These are phyloP conservation scores for Melanostigma gelatinosum DNA, from an alignment of 2,113 vertebrate species.

Conservation along the genomic window DNA sequence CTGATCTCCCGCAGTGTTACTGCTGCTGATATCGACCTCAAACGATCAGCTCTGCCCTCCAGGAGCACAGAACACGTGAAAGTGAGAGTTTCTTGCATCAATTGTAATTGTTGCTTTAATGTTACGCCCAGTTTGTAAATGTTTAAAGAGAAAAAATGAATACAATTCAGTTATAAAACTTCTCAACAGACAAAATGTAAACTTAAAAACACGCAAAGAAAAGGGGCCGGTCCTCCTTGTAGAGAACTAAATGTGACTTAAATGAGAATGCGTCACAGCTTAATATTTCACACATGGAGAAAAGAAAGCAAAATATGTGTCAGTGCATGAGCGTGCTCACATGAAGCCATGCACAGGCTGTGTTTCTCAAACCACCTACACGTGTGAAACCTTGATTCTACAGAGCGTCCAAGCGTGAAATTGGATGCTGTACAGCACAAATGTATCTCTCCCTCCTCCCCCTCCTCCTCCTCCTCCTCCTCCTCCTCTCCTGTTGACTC, in stretches of 20 bases:
- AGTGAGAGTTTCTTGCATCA: background rate
- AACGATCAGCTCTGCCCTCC: background rate
- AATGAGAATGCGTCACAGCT: background rate
- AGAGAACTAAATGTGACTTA: background rate
- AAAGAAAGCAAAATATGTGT: background rate
- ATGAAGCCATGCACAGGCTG: constrained; percentile 35
- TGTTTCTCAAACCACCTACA: constrained; percentile 59
- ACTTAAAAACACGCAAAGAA: background rate
- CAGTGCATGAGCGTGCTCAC: constrained; percentile 20
- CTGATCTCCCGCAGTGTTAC: background rate
- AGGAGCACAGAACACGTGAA: constrained; percentile 4
- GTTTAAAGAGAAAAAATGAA: background rate
- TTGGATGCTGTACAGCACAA: constrained; percentile 68
- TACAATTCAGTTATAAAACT: background rate
- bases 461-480: constrained; percentile 23
- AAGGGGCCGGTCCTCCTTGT: background rate
- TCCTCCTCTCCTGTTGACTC: constrained; percentile 9
- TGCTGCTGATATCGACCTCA: background rate
- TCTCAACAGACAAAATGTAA: background rate
- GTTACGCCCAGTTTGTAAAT: background rate
- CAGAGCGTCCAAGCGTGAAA: constrained; percentile 72
- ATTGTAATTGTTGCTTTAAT: background rate
- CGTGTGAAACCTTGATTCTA: constrained; percentile 68
- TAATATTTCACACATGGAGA: background rate
- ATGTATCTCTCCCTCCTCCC: constrained; percentile 41